Evolutionary conservation across 2,113 vertebrate genomes (phyloP).

Genomic region (Cochlearius cochlearius): DNA sequence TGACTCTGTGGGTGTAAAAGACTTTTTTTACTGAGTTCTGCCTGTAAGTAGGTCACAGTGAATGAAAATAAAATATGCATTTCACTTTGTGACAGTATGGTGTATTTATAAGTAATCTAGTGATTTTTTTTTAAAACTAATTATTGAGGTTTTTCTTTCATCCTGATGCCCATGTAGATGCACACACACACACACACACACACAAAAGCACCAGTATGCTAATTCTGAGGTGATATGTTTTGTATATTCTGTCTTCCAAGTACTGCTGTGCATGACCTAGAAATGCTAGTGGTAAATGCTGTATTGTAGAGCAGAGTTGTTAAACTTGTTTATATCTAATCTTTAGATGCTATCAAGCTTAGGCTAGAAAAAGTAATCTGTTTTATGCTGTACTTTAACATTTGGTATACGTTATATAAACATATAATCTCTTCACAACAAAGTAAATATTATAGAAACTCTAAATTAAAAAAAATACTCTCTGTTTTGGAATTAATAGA

Average conservation of each 20-base stretch:
- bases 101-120: neutral
- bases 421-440: neutral
- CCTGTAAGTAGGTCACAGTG: constrained; percentile 49
- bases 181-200: neutral
- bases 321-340: constrained; percentile 49
- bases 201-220: neutral
- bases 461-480: neutral
- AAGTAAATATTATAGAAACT: neutral
- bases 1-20: constrained; percentile 30
- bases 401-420: constrained; percentile 35
- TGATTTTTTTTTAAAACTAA: neutral
- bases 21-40: constrained; percentile 7
- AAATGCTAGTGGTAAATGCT: constrained; percentile 30
- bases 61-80: constrained; percentile 50
- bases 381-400: constrained; percentile 35
- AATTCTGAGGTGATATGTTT: neutral
- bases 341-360: constrained; percentile 44
- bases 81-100: neutral
- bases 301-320: neutral
- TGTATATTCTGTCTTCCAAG: neutral
- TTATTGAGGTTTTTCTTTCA: neutral
- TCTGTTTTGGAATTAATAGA: neutral
- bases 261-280: constrained; percentile 54
- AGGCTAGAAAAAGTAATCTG: constrained; percentile 55
- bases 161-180: neutral